Conservation (phyloP, 2,888 invertebrate genomes). For the Synergus umbraculus region DNA sequence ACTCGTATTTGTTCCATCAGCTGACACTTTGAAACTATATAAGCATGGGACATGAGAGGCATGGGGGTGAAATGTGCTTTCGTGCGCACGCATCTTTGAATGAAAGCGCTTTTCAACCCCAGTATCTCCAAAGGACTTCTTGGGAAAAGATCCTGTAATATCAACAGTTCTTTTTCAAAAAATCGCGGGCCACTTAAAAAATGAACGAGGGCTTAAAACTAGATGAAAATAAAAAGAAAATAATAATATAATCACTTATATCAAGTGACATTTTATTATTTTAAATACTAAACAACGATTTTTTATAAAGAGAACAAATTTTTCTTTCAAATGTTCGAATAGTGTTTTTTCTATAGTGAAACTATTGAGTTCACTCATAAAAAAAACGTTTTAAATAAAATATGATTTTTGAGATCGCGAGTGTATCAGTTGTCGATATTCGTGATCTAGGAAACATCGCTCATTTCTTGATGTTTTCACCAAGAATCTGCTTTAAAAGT, state of each 20-base stretch:
- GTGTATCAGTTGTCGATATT: too few relatives aligned
- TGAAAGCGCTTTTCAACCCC: conserved; percentile 66
- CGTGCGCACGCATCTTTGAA: conserved; percentile 67
- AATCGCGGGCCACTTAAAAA: neutral
- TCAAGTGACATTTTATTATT: neutral
- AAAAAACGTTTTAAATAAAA: neutral
- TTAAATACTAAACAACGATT: neutral
- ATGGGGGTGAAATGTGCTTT: conserved; percentile 32
- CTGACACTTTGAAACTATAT: conserved; percentile 10
- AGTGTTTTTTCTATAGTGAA: too few relatives aligned
- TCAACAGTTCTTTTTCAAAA: conserved; percentile 13
- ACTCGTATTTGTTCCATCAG: conserved; percentile 21
- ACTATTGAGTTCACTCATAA: neutral
- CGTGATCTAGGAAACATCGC: neutral
- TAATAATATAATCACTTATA: neutral
- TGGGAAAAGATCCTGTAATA: conserved; percentile 42
- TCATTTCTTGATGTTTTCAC: neutral
- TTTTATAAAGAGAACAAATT: too few relatives aligned
- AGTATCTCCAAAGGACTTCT: conserved; percentile 61
- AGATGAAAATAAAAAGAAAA: neutral
- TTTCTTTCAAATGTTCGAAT: too few relatives aligned
- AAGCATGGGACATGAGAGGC: too few relatives aligned
- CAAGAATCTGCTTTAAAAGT: neutral
- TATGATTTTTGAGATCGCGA: neutral
- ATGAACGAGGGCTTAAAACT: neutral